Evolutionary conservation across 2,888 invertebrate genomes (phyloP).

Genomic region (Xanthia icteritia): DNA sequence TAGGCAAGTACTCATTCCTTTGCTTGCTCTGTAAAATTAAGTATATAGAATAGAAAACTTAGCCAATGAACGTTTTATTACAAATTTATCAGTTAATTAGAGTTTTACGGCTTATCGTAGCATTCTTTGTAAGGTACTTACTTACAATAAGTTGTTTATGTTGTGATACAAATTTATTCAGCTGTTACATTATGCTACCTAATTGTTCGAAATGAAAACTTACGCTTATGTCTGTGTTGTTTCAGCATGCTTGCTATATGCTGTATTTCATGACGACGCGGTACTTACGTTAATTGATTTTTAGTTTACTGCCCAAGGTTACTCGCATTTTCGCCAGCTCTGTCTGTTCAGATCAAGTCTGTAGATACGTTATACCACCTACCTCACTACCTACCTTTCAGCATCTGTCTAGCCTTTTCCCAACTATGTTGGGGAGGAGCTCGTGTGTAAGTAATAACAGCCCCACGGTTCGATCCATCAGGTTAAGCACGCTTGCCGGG

Average conservation of each 20-base stretch:
- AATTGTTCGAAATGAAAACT: constrained; percentile 5
- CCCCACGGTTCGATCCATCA: too few species aligned
- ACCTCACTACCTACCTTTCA: too few species aligned
- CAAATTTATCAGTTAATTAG: constrained; percentile 30
- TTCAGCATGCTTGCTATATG: constrained; percentile 9
- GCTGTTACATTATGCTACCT: constrained; percentile 17
- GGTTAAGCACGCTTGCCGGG: too few species aligned
- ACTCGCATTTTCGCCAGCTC: neutral
- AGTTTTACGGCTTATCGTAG: constrained; percentile 28
- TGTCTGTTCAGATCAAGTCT: neutral
- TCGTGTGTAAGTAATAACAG: too few species aligned
- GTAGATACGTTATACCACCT: too few species aligned
- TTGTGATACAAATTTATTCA: constrained; percentile 44
- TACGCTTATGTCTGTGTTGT: constrained; percentile 8
- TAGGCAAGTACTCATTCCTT: neutral
- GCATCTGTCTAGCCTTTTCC: too few species aligned
- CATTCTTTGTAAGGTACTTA: constrained; percentile 15
- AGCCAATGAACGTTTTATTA: neutral
- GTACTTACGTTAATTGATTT: neutral
- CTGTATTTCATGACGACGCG: neutral
- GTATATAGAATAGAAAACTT: neutral
- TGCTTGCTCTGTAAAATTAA: neutral
- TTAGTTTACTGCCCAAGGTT: constrained; percentile 6
- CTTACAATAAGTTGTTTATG: constrained; percentile 27
- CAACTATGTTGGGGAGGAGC: too few species aligned